phyloP scores from a whole-genome alignment of 2,888 invertebrate genomes.

The Orgyia antiqua region DNA sequence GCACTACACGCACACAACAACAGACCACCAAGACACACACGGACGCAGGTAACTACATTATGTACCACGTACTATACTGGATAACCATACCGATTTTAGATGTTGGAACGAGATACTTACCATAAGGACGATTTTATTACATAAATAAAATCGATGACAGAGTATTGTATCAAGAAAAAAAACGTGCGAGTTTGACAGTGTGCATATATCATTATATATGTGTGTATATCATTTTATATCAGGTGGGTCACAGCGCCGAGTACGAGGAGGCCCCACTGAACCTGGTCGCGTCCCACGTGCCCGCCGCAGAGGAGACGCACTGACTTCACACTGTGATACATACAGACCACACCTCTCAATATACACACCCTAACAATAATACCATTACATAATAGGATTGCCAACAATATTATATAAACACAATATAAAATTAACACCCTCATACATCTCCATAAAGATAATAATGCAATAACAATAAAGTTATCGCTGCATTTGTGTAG shows the following conservation, averaged over 20 bases:
- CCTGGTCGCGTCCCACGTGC: slow-evolving; percentile 83
- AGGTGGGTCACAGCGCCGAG: slow-evolving; percentile 63
- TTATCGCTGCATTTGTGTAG: too few relatives aligned
- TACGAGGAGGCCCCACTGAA: slow-evolving; percentile 83
- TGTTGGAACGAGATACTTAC: neutral
- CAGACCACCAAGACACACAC: neutral
- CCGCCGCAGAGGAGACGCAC: slow-evolving; percentile 80
- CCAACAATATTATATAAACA: too few relatives aligned
- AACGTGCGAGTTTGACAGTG: too few relatives aligned
- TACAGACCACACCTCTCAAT: slow-evolving; percentile 4
- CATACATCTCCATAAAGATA: too few relatives aligned
- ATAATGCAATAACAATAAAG: too few relatives aligned
- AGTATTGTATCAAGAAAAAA: too few relatives aligned
- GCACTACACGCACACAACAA: slow-evolving; percentile 68
- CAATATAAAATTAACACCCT: too few relatives aligned
- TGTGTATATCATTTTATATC: slow-evolving; percentile 12
- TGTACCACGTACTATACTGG: too few relatives aligned
- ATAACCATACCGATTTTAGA: neutral
- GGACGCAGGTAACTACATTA: neutral
- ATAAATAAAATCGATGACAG: too few relatives aligned
- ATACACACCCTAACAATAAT: too few relatives aligned
- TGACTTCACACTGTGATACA: slow-evolving; percentile 47
- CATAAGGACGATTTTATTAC: too few relatives aligned
- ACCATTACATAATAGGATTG: too few relatives aligned
- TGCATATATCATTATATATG: neutral